Base-by-base conservation (phyloP, 2,888 invertebrate species). In the Eudemis profundana region DNA sequence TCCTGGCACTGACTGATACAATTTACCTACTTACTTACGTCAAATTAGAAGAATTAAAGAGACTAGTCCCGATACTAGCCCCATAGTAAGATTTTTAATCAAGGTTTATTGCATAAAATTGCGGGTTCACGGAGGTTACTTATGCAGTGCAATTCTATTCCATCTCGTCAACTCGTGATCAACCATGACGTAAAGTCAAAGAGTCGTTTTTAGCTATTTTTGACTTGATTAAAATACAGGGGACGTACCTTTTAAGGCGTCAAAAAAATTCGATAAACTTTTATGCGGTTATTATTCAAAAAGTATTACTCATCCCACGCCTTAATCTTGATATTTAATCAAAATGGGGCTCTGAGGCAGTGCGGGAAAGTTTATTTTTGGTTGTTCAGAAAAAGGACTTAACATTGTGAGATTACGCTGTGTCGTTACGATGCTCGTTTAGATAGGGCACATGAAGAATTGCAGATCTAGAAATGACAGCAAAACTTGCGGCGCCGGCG, bases 341-440 rank as follows among this genome's bases (percentile, higher is more conserved):
- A n/a, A 61, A 66, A 69, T 27, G 47, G 27, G 33, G 36, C 51
- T 60, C 50, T 67, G 29, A 12, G 5, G 53, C 44, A 27, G 21
- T n/a, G 54, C 19, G 17, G 12, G 40, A 70, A 49, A 66, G 67
- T 61, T 53, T 42, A 54, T 53, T 68, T 66, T 69, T 38, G 61
- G 5, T 51, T 42, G 68, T 61, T 42, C 47, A 21, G 36, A 21
- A 42, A 14, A 7, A 59, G 38, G 70, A 69, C 69, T 73, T 74
- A 84, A 83, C 82, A 84, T 78, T 78, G 81, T 78, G 83, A 90
- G 90, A 90, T 90, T 90, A 90, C 89, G 81, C 82, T 79, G 79
- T 86, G 89, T 89, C 89, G 86, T 90, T 90, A 88, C 84, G 90
- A 90, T 91, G 79, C 88, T 89, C 90, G 89, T 91, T 91, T 89